These are phyloP conservation scores for Ischnus inquisitorius DNA, from an alignment of 2,888 invertebrate genomes.

Conservation along the genomic window DNA sequence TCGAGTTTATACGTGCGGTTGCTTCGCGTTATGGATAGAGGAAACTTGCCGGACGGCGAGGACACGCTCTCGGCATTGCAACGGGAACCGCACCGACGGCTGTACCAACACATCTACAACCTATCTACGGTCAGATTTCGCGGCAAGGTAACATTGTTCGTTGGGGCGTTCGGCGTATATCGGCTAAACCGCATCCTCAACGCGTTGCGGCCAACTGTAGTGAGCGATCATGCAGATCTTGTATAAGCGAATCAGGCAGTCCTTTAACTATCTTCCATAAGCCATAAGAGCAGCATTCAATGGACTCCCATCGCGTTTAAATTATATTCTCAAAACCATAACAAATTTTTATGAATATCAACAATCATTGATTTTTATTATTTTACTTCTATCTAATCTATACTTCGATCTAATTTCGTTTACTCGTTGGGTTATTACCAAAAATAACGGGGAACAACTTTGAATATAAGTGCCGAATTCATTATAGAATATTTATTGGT, in stretches of 20 bases:
- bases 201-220: conserved; percentile 58
- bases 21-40: conserved; percentile 48
- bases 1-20: conserved; percentile 51
- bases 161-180: conserved; percentile 66
- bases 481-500: no score
- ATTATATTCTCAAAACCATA: no score
- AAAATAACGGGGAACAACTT: no score
- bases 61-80: conserved; percentile 53
- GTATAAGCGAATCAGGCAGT: background rate
- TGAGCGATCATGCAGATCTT: conserved; percentile 12
- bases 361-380: no score
- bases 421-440: no score
- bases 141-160: conserved; percentile 72
- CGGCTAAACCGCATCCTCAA: conserved; percentile 70
- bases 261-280: no score
- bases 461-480: no score
- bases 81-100: conserved; percentile 36
- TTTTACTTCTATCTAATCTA: no score
- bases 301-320: no score
- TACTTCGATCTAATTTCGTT: no score
- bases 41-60: conserved; percentile 54
- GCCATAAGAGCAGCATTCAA: no score
- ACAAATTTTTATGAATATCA: no score
- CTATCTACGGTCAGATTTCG: conserved; percentile 70
- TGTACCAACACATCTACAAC: conserved; percentile 35